Base-by-base conservation (phyloP, 2,888 invertebrate genomes). In the Achlya flavicornis region DNA sequence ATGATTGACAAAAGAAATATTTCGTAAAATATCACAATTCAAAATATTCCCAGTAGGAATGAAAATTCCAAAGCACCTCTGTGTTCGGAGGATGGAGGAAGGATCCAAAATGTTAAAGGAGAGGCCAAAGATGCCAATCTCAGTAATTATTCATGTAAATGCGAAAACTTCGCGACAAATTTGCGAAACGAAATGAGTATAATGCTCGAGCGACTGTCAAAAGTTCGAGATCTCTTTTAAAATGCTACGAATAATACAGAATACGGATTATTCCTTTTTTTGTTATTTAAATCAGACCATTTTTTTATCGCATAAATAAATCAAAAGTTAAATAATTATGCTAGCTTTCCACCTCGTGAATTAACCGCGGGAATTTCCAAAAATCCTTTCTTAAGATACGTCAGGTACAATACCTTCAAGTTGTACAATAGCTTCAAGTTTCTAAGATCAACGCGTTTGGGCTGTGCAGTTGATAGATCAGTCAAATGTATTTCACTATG, bases 81-180 rank as follows among this genome's bases (percentile, higher is more conserved):
- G 63, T 66, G n/a, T 53, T 48, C 14, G 5, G 7, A 53, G 8
- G 53, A 53, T 19, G 53, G 53, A 16, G 19, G 53, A 53, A 19
- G 53, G 19, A 38, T 35, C 53, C 53, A n/a, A 53, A 53, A 64
- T 58, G 64, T 57, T 63, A 64, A 64, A 61, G 48, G 67, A 66
- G 67, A 64, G 67, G 61, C 60, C 64, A 46, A 65, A 67, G 69
- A 76, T 72, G 73, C 69, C 72, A 76, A 76, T 76, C 77, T 69
- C 64, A 58, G 72, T 72, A 78, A 80, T 80, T 79, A 80, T 80
- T 80, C 80, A 80, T 76, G 77, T 76, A 78, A 80, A 80, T 78
- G 77, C 72, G 76, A 70, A 73, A 80, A 80, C 66, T 80, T 80
- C 64, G 66, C 63, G 74, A 74, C 75, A 71, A 77, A 78, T 78